phyloP scores from a whole-genome alignment of 2,113 vertebrate genomes.

The Cyrtonyx montezumae region DNA sequence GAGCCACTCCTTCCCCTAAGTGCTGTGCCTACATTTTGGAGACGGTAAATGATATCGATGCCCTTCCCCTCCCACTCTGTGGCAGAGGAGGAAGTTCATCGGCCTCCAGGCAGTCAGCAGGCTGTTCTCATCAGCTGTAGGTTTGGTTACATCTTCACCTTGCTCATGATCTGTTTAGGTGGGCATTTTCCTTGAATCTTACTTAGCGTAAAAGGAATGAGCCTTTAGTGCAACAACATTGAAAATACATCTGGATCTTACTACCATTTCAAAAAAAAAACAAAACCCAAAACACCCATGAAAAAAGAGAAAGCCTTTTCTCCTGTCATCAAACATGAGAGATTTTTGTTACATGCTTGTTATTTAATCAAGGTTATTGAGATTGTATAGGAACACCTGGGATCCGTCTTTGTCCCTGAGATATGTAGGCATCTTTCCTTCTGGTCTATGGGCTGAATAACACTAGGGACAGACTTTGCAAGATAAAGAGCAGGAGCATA shows the following conservation, averaged over 20 bases:
- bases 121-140: neutral
- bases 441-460: neutral
- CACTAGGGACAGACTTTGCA: neutral
- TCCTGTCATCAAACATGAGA: neutral
- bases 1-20: neutral
- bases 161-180: conserved; percentile 4
- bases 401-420: neutral
- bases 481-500: conserved; percentile 51
- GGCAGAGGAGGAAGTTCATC: neutral
- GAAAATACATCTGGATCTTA: conserved; percentile 51
- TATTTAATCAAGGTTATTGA: neutral
- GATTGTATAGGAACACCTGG: neutral
- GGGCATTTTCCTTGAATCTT: conserved; percentile 31
- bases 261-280: conserved; percentile 28
- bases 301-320: conserved; percentile 21
- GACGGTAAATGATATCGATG: neutral
- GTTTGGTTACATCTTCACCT: neutral
- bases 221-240: conserved; percentile 6
- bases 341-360: neutral
- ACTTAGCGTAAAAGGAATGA: conserved; percentile 10
- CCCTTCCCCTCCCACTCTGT: neutral
- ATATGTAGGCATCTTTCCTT: neutral
- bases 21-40: neutral
- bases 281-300: too few relatives aligned
- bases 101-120: neutral